These are phyloP conservation scores for Neosalanx taihuensis DNA, from an alignment of 2,797 vertebrate species.

Conservation along the genomic window DNA sequence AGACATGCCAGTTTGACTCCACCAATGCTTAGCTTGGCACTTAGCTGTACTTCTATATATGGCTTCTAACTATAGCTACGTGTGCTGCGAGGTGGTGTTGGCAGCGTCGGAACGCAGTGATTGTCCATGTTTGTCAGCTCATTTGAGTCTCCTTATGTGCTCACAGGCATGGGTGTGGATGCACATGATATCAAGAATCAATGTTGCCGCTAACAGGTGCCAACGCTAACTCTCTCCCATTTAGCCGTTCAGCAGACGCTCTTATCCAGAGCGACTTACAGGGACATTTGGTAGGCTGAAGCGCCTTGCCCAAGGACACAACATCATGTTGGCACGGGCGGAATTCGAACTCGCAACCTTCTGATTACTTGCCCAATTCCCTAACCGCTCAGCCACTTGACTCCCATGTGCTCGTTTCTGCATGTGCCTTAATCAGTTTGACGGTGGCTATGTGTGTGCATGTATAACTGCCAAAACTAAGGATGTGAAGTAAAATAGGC, in stretches of 20 bases:
- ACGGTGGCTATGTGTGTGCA: not conserved
- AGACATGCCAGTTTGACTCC: slow-evolving; percentile 28
- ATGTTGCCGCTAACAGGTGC: not conserved
- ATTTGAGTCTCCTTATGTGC: too few relatives aligned
- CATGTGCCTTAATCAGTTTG: not conserved
- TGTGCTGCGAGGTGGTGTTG: slow-evolving; percentile 27
- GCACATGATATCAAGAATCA: not conserved
- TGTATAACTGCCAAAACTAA: not conserved
- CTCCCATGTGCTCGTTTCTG: not conserved
- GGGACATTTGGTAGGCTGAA: too few relatives aligned
- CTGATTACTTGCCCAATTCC: too few relatives aligned
- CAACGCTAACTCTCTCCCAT: not conserved
- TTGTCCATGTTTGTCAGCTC: too few relatives aligned
- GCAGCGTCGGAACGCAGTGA: too few relatives aligned
- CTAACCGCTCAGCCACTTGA: too few relatives aligned
- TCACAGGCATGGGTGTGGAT: not conserved
- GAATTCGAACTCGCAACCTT: too few relatives aligned
- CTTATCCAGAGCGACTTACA: too few relatives aligned
- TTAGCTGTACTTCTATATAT: slow-evolving; percentile 20
- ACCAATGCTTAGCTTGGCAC: slow-evolving; percentile 51
- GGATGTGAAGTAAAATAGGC: slow-evolving; percentile 16
- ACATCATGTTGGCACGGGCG: too few relatives aligned
- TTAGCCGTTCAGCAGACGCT: too few relatives aligned
- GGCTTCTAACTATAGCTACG: slow-evolving; percentile 44
- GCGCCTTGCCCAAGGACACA: too few relatives aligned